Evolutionary conservation across 2,888 invertebrate genomes (phyloP), one percentile per base, ranked within the genome.

Genomic region (Pimpla rufipes): DNA sequence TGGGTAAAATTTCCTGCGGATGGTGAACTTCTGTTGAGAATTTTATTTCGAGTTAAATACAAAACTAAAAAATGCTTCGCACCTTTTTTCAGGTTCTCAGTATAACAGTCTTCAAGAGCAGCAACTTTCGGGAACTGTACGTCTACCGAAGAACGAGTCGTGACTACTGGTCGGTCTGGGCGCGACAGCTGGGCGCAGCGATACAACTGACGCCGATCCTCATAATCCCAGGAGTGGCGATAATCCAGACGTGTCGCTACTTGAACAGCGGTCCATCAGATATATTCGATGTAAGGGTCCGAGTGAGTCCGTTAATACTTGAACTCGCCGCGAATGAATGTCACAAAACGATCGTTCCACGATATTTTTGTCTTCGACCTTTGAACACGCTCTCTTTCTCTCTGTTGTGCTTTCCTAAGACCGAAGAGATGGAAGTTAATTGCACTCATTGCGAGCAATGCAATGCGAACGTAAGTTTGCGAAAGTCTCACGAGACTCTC

Each of bases 191-290:
- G 23, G 98, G 97, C 0, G 96, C 97, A 0, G 88, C 93, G 2
- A 90, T 95, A 88, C 98, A 98, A 91, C 95, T 98, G 79, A 94
- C 96, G 13, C 96, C 97, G 3, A 93, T 98, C 52, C 93, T 98
- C 4, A 94, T 96, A 6, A 95, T 98, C 42, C 98, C 97, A 0
- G 92, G 96, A 16, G 95, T 96, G 0, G 97, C 96, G 0, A 95
- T 97, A 87, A 94, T 97, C 73, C 96, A 96, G 87, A 96, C 96
- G 79, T 96, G 96, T 90, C 95, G 96, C 66, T 98, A 98, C 93
- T 94, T 98, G 88, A 96, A 96, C 87, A 96, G 95, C 85, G 98
- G 97, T 42, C 97, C 97, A n/a, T 95, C 96, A 0, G 98, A 98
- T 93, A 96, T 98, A 89, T 95, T 98, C 77, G 98, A 98, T 92